Evolutionary conservation across 1,140 invertebrate genomes (phyloP).

Genomic region (Drosophila azteca): DNA sequence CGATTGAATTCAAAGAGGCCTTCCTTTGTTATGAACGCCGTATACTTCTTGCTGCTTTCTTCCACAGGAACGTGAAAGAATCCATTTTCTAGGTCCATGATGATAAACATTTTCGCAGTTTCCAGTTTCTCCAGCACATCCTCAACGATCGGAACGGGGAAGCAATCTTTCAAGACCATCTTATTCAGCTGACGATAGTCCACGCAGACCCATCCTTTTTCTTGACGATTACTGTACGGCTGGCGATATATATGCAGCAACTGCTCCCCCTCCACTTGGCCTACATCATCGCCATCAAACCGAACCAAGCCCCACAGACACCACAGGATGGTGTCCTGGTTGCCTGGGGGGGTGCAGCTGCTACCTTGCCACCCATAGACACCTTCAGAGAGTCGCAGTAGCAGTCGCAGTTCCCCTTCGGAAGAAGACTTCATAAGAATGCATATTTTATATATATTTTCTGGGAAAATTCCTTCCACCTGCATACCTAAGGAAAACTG

Average conservation of each 20-base stretch:
- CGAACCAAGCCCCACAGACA: constrained; percentile 13
- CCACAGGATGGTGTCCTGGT: constrained; percentile 12
- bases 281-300: constrained; percentile 5
- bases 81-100: too few species aligned
- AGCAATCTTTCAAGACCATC: too few species aligned
- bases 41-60: too few species aligned
- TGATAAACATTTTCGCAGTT: too few species aligned
- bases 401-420: neutral
- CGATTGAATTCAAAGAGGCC: too few species aligned
- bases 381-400: constrained; percentile 1
- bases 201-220: too few species aligned
- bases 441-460: constrained; percentile 35
- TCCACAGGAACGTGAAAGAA: too few species aligned
- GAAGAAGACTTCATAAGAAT: constrained; percentile 35
- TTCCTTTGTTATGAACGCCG: too few species aligned
- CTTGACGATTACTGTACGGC: too few species aligned
- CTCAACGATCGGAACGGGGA: too few species aligned
- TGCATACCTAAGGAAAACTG: constrained; percentile 16
- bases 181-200: too few species aligned
- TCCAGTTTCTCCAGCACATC: too few species aligned
- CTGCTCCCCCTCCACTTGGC: constrained; percentile 14
- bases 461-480: constrained; percentile 24
- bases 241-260: constrained; percentile 28
- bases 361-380: neutral
- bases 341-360: neutral